phyloP scores from a whole-genome alignment of 2,113 vertebrate genomes.

The Pseudopodoces humilis region DNA sequence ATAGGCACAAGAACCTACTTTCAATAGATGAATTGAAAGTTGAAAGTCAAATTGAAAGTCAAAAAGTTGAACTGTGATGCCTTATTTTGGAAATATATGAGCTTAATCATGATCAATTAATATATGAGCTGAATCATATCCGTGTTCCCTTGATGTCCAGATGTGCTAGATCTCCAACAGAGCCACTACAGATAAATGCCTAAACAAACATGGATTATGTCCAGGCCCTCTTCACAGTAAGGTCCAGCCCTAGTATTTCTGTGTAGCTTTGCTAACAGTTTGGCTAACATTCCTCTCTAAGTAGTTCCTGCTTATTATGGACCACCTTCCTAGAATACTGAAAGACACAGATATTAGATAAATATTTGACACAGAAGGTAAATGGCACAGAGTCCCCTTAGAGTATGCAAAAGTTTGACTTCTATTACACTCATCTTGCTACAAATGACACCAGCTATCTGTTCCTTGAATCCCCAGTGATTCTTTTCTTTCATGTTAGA shows the following conservation, averaged over 20 bases:
- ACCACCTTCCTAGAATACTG: neutral
- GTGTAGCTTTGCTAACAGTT: neutral
- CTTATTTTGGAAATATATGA: neutral
- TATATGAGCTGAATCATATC: neutral
- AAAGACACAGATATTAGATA: neutral
- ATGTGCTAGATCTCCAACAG: neutral
- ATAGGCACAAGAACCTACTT: neutral
- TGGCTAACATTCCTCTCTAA: neutral
- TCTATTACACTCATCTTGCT: neutral
- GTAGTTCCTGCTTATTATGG: neutral
- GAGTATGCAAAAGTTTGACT: neutral
- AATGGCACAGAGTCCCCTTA: neutral
- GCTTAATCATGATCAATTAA: too few relatives aligned
- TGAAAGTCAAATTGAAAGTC: neutral
- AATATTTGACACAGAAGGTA: neutral
- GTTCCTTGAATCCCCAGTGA: neutral
- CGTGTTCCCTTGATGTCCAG: neutral
- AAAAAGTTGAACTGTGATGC: neutral
- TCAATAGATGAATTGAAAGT: neutral
- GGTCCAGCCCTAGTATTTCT: neutral
- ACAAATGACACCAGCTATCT: neutral
- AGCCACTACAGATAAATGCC: neutral
- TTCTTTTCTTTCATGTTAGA: neutral
- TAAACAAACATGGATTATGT: neutral
- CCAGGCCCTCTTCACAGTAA: neutral